A percentile compares a stretch with the other conserved stretches of the same genome.
Conservation (phyloP, 2,797 vertebrate species). For the Enteromius radiatus region DNA sequence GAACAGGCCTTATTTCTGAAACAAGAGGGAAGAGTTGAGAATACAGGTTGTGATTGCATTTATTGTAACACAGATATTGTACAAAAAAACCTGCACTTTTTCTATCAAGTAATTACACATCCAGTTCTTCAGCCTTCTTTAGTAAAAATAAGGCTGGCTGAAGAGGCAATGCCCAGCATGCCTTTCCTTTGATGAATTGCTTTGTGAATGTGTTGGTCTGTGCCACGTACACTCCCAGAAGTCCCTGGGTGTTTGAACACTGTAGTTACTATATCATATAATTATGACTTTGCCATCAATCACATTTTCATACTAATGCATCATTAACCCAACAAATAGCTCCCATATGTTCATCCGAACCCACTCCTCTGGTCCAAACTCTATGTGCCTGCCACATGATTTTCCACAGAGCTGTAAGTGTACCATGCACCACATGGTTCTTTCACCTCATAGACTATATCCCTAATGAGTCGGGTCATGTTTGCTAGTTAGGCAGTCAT, state of each 20-base stretch:
- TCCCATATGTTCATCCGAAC: constrained; percentile 63
- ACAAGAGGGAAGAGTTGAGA: background rate
- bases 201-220: constrained; percentile 38
- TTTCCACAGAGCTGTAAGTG: constrained; percentile 33
- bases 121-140: constrained; percentile 5
- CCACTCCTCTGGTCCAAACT: constrained; percentile 21
- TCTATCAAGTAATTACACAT: constrained; percentile 15
- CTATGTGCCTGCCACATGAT: constrained; percentile 45
- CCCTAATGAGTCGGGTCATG: constrained; percentile 49
- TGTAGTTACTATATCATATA: constrained; percentile 62
- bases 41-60: background rate
- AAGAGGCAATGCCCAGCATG: constrained; percentile 33
- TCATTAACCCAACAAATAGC: constrained; percentile 68
- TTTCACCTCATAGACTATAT: constrained; percentile 35
- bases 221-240: constrained; percentile 53
- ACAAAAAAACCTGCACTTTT: background rate
- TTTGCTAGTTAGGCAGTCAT: constrained; percentile 41
- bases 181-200: constrained; percentile 54
- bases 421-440: constrained; percentile 26
- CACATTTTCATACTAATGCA: constrained; percentile 65
- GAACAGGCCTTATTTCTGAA: background rate
- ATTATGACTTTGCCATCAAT: constrained; percentile 67
- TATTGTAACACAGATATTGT: background rate
- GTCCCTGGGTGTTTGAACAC: constrained; percentile 59
- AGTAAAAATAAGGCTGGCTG: constrained; percentile 13